Percentiles rank a stretch among this genome's conserved stretches.
phyloP scores from a whole-genome alignment of 2,113 vertebrate species.

The Spheniscus mendiculus region DNA sequence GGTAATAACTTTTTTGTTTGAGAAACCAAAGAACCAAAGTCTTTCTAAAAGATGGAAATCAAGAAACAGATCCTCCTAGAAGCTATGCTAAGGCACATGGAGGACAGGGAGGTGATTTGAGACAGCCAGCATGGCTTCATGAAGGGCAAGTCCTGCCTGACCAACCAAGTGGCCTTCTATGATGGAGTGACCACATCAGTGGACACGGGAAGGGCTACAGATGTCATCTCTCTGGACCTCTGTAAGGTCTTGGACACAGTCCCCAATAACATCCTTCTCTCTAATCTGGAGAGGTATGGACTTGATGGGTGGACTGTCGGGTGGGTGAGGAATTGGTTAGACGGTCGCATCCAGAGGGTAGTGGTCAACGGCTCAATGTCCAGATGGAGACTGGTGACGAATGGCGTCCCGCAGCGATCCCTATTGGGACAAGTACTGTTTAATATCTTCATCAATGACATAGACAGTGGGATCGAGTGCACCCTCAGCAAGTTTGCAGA shows the following conservation, averaged over 20 bases:
- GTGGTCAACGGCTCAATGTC: background rate
- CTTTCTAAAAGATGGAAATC: background rate
- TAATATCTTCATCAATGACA: background rate
- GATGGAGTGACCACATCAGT: background rate
- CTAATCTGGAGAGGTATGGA: background rate
- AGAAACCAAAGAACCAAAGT: background rate
- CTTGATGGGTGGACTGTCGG: background rate
- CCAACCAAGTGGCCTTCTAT: background rate
- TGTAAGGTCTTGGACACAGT: background rate
- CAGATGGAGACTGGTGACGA: background rate
- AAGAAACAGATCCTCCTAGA: background rate
- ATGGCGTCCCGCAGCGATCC: no score
- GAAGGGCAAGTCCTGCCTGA: background rate
- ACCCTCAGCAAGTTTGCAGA: background rate
- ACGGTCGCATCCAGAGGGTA: background rate
- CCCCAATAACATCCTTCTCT: background rate
- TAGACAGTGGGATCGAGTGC: background rate
- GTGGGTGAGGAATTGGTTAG: no score
- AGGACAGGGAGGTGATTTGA: background rate
- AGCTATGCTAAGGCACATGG: background rate
- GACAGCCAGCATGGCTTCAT: background rate
- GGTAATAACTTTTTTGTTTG: background rate
- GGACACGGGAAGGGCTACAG: background rate
- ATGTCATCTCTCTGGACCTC: background rate
- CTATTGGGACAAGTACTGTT: background rate